phyloP scores from a whole-genome alignment of 2,888 invertebrate species.

The Chelonus formosanus region DNA sequence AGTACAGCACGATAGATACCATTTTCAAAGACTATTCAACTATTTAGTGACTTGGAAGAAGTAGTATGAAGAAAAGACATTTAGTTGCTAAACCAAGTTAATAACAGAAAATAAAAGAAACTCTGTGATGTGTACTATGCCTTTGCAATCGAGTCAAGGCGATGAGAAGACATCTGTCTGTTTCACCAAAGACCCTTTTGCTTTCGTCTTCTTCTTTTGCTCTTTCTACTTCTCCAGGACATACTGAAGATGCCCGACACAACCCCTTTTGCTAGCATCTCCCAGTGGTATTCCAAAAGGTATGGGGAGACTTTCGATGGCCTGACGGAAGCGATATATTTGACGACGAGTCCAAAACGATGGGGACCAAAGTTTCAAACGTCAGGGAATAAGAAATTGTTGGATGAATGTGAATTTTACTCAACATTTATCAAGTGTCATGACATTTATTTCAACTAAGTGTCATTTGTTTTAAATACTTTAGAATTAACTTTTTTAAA shows the following conservation, averaged over 20 bases:
- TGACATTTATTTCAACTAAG: constrained; percentile 14
- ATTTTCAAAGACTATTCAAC: constrained; percentile 17
- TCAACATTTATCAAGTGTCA: constrained; percentile 30
- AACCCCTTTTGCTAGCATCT: constrained; percentile 25
- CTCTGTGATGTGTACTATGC: constrained; percentile 17
- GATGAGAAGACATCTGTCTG: constrained; percentile 34
- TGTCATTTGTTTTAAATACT: constrained; percentile 11
- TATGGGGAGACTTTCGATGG: constrained; percentile 21
- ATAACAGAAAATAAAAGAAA: constrained; percentile 9
- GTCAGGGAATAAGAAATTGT: constrained; percentile 24
- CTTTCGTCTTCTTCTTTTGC: constrained; percentile 2
- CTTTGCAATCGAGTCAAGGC: constrained; percentile 26
- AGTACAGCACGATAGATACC: constrained; percentile 4
- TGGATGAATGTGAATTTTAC: constrained; percentile 30
- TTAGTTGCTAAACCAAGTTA: constrained; percentile 5
- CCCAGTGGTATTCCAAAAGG: constrained; percentile 24
- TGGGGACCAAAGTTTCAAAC: constrained; percentile 26
- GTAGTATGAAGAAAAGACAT: background rate
- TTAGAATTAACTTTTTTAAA: constrained; percentile 3
- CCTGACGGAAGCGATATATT: constrained; percentile 35
- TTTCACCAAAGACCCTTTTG: constrained; percentile 19
- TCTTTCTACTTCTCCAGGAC: constrained; percentile 19
- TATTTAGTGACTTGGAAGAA: constrained; percentile 13
- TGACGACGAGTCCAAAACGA: constrained; percentile 33
- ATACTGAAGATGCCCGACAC: constrained; percentile 24